Conservation (phyloP, 2,888 invertebrate genomes). For the Incurvaria masculella region DNA sequence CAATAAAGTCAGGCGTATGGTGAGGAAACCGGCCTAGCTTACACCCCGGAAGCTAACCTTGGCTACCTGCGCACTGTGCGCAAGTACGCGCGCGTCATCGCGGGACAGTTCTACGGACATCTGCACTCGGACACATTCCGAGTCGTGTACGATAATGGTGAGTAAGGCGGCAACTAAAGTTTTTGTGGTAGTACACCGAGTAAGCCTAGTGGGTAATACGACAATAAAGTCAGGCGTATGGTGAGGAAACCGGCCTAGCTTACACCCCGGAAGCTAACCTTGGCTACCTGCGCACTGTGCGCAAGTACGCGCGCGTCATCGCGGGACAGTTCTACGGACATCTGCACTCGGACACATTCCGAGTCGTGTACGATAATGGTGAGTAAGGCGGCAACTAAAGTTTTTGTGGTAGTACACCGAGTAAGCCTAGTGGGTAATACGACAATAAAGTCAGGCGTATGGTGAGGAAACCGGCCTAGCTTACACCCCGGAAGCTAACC, state of each 20-base stretch:
- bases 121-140: constrained; percentile 90
- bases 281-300: constrained; percentile 71
- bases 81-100: constrained; percentile 75
- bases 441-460: no score
- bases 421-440: no score
- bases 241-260: constrained; percentile 60
- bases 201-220: no score
- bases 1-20: no score
- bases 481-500: constrained; percentile 73
- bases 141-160: constrained; percentile 77
- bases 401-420: no score
- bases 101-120: constrained; percentile 91
- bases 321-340: constrained; percentile 92
- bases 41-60: constrained; percentile 72
- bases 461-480: constrained; percentile 61
- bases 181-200: no score
- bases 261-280: constrained; percentile 75
- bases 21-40: constrained; percentile 60
- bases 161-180: no score
- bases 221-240: no score
- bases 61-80: constrained; percentile 73
- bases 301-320: constrained; percentile 75
- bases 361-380: constrained; percentile 81
- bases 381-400: no score
- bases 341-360: constrained; percentile 87